Base-by-base conservation (phyloP, 2,888 invertebrate genomes). In the Apotomis capreana region DNA sequence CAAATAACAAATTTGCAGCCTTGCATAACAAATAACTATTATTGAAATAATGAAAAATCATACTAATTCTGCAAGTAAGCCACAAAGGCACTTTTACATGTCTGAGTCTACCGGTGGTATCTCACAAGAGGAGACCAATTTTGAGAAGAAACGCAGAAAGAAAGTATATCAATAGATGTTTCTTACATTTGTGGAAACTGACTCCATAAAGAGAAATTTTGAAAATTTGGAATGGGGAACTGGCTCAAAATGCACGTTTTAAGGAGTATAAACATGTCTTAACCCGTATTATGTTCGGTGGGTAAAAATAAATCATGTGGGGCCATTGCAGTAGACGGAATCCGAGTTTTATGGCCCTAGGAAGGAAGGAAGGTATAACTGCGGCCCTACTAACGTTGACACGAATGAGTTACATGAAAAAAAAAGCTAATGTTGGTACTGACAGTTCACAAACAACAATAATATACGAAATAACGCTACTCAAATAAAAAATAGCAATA, bases 251-350 rank as follows among this genome's bases (percentile, higher is more conserved):
- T 60, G 40, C 65, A 67, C 55, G 55, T 26, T 61, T 55, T 62
- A 62, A 62, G 63, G 64, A 67, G 54, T 72, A 78, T 80, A 80
- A 81, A 80, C 74, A 78, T 79, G 76, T 77, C 76, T 78, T 75
- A 77, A 76, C 78, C 76, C 72, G 54, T 80, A 80, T 82, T 81
- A 80, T 78, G 77, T 79, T 57, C 68, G 58, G 77, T 12, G 80
- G 80, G 78, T 82, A 84, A 83, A 84, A 86, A 87, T 87, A 87
- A 87, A 86, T 87, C 86, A 87, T 85, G 68, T 54, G 68, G 58
- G 74, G 79, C 82, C 79, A 80, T 81, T 83, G 84, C 83, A 81
- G 83, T 84, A 85, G 82, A 82, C 83, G 78, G 84, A 82, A 84
- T 83, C 81, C 78, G 77, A 77, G 74, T 79, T 83, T 84, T 83